phyloP scores from a whole-genome alignment of 1,140 invertebrate genomes.

The Apocrypta bakeri region DNA sequence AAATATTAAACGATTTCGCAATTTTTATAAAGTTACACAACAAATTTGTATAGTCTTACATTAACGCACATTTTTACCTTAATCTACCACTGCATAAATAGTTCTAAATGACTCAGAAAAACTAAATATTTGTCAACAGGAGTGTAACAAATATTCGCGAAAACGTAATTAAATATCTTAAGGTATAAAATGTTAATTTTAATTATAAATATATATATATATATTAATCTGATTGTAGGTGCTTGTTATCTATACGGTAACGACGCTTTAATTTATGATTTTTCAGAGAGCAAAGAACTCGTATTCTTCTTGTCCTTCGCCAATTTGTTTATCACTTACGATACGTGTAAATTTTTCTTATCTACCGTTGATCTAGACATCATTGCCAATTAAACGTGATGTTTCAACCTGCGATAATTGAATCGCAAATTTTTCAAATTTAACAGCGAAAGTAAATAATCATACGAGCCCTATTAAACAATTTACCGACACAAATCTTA shows the following conservation, averaged over 20 bases:
- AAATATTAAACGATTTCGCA: no score
- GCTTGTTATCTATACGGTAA: not conserved
- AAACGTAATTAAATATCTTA: not conserved
- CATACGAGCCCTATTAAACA: no score
- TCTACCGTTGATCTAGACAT: conserved; percentile 21
- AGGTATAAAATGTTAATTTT: not conserved
- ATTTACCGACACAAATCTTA: no score
- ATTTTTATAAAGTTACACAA: no score
- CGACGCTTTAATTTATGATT: conserved; percentile 20
- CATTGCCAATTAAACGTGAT: conserved; percentile 23
- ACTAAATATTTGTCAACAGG: not conserved
- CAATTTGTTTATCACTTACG: conserved; percentile 32
- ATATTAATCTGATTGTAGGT: conserved; percentile 9
- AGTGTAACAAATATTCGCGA: not conserved
- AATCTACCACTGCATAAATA: not conserved
- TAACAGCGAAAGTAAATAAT: not conserved
- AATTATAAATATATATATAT: not conserved
- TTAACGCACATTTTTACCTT: not conserved
- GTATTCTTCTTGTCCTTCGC: not conserved
- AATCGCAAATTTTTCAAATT: no score
- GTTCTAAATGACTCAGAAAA: not conserved
- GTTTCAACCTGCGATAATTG: not conserved
- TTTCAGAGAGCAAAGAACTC: conserved; percentile 20
- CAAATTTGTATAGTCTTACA: no score
- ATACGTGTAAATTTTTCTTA: conserved; percentile 37